Percentiles rank a stretch among this genome's conserved stretches.
Conservation (phyloP, 2,113 vertebrate genomes). For the Ginglymostoma cirratum region DNA sequence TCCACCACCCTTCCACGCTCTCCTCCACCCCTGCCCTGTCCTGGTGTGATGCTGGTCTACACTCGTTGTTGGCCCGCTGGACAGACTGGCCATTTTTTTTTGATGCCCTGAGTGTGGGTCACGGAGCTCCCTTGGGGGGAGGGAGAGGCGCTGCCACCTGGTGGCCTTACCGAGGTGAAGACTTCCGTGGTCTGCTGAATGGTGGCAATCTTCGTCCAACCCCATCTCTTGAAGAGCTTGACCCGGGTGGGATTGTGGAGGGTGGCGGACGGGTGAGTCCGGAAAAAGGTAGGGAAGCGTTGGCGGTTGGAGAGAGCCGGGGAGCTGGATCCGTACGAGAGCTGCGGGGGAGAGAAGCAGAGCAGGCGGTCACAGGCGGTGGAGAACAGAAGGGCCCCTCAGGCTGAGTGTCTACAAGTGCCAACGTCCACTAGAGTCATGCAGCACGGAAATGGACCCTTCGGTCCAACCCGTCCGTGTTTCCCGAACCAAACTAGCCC, state of each 20-base stretch:
- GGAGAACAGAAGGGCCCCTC: too few species aligned
- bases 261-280: constrained; percentile 85
- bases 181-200: constrained; percentile 95
- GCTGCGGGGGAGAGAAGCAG: constrained; percentile 49
- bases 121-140: too few species aligned
- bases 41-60: too few species aligned
- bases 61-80: too few species aligned
- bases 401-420: not conserved
- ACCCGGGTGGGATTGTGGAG: constrained; percentile 90
- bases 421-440: not conserved
- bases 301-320: constrained; percentile 86
- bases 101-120: too few species aligned
- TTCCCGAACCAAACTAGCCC: too few species aligned
- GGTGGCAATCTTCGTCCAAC: constrained; percentile 92
- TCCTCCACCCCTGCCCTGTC: not conserved
- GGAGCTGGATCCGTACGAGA: constrained; percentile 89
- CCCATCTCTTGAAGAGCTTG: constrained; percentile 89
- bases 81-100: too few species aligned
- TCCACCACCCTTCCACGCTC: not conserved
- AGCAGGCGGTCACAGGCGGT: not conserved
- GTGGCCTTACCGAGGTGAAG: constrained; percentile 79
- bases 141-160: too few species aligned
- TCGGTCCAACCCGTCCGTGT: too few species aligned
- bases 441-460: too few species aligned
- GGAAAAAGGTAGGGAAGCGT: constrained; percentile 89